These are phyloP conservation scores for Pomacea maculata DNA, from an alignment of 1,140 invertebrate species.

Conservation along the genomic window DNA sequence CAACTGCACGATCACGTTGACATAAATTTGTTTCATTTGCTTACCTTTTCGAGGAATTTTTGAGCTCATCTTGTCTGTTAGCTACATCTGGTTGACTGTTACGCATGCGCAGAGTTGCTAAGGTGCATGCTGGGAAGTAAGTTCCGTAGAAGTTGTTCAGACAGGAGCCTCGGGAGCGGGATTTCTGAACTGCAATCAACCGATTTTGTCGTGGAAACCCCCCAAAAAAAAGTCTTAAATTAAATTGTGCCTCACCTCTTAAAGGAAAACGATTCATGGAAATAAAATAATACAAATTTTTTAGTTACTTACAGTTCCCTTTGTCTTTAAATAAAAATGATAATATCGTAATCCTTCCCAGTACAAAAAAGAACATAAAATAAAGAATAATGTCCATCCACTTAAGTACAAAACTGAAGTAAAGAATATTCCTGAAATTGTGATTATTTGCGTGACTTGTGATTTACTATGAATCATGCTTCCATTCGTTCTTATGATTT, in stretches of 20 bases:
- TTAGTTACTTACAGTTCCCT: no score
- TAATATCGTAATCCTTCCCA: background rate
- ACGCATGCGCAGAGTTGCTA: constrained; percentile 52
- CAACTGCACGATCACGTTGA: constrained; percentile 1
- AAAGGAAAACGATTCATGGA: background rate
- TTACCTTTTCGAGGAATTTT: constrained; percentile 61
- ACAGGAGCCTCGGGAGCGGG: constrained; percentile 16
- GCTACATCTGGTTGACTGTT: constrained; percentile 44
- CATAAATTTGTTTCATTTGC: background rate
- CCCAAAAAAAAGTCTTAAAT: background rate
- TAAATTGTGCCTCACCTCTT: background rate
- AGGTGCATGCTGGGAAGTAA: constrained; percentile 53
- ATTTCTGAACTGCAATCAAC: constrained; percentile 1
- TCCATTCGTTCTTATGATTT: no score
- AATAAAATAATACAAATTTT: background rate
- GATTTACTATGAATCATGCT: no score
- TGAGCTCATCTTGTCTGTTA: constrained; percentile 54
- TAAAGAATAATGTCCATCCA: no score
- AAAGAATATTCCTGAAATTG: no score
- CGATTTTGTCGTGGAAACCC: background rate
- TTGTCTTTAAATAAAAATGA: no score
- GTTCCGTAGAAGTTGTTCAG: constrained; percentile 30
- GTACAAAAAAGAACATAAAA: background rate
- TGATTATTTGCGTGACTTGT: no score
- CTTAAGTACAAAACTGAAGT: no score